Conservation (phyloP, 2,797 vertebrate species). For the Clamator glandarius region DNA sequence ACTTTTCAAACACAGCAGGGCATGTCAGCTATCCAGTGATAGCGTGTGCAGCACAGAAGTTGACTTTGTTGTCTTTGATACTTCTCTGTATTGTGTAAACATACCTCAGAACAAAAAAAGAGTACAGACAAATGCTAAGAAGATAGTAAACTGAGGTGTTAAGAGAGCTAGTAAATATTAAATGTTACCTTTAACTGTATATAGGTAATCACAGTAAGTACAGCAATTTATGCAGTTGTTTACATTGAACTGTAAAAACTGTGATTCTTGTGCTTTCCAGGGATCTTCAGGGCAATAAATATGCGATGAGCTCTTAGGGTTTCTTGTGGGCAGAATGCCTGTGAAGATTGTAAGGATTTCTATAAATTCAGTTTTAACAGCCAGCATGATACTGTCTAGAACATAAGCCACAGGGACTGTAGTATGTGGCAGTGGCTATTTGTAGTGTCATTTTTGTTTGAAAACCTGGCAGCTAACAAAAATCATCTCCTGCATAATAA, state of each 20-base stretch:
- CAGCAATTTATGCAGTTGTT: background rate
- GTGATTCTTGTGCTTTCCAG: background rate
- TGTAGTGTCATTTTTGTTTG: background rate
- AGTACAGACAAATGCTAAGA: background rate
- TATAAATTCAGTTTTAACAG: background rate
- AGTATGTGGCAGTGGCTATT: background rate
- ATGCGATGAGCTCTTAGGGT: background rate
- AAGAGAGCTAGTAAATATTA: background rate
- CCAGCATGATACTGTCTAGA: background rate
- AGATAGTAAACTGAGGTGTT: background rate
- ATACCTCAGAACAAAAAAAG: background rate
- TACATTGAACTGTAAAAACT: background rate
- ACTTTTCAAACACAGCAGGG: background rate
- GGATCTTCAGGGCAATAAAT: background rate
- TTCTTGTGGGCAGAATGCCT: background rate
- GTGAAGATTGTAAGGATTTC: background rate
- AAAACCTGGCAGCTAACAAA: background rate
- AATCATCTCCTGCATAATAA: background rate
- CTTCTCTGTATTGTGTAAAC: background rate
- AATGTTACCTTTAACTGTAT: background rate
- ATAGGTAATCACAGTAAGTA: background rate
- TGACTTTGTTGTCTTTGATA: background rate
- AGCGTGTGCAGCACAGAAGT: background rate
- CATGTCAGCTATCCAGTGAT: background rate
- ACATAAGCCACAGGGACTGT: background rate